Base-by-base conservation (phyloP, 2,113 vertebrate genomes). In the Athene noctua region DNA sequence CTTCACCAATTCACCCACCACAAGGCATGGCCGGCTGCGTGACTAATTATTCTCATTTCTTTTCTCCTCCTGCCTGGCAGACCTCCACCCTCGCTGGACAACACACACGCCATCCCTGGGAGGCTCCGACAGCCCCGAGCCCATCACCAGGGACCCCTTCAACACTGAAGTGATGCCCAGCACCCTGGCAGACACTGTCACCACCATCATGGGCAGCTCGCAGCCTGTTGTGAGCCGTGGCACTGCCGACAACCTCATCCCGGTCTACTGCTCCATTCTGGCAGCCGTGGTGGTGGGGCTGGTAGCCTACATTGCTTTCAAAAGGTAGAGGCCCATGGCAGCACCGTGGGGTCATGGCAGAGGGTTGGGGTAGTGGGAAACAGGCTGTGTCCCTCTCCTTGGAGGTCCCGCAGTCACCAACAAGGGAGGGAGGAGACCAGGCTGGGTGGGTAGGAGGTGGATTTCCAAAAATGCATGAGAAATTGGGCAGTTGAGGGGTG, bases 201-300 rank as follows among this genome's bases (percentile, higher is more conserved):
- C 99, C 92, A 99, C 99, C 0, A 87, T 98, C 67, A 98, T 98
- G 96, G 98, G 98, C 78, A 98, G 98, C 97, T 98, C 99, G 3
- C 98, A 98, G 51, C 99, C 97, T 4, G 98, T 99, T 27, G 97
- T 98, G 34, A 98, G 98, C 77, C 97, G 97, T 2, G 98, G 99
- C 61, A 97, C 98, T 15, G 96, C 98, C 0, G 99, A 99, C 97
- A 99, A 99, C 98, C 99, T 99, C 96, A 99, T 99, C 96, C 99
- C 99, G 0, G 99, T 99, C 95, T 99, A 99, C 94, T 99, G 99
- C 98, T 99, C 99, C 95, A 99, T 99, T 98, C 98, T 99, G 97
- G 99, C 99, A 0, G 99, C 99, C 0, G 99, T 99, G 94, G 98
- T 99, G 58, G 99, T 99, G 93, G 99, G 99, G 72, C 97, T 99